Evolutionary conservation across 2,797 vertebrate species (phyloP).

Genomic region (Notoglanidium macrostoma): DNA sequence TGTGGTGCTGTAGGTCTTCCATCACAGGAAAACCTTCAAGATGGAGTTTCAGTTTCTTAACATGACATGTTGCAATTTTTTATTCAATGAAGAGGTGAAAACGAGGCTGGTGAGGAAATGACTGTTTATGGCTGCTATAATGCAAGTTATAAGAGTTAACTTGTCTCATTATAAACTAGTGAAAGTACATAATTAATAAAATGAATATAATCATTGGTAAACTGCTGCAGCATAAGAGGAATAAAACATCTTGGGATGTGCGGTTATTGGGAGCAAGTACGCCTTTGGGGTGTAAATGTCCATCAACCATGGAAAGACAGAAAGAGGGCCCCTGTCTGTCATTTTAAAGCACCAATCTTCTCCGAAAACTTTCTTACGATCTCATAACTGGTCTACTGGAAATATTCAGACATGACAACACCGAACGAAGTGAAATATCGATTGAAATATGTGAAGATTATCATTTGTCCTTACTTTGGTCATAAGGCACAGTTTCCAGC

Average conservation of each 20-base stretch:
- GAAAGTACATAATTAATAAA: neutral
- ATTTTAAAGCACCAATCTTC: neutral
- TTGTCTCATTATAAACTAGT: neutral
- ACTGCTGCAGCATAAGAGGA: neutral
- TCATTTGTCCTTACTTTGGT: slow-evolving; percentile 75
- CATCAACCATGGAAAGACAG: neutral
- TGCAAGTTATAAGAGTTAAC: neutral
- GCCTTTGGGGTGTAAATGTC: neutral
- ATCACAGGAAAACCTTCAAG: neutral
- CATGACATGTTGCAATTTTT: neutral
- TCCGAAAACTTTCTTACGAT: neutral
- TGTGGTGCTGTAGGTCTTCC: neutral
- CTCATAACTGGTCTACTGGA: neutral
- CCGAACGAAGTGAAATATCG: neutral
- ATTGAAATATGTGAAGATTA: neutral
- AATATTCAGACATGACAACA: neutral
- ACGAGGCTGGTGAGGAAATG: neutral
- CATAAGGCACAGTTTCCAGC: slow-evolving; percentile 83
- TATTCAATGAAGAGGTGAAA: neutral
- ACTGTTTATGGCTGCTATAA: neutral
- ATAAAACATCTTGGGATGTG: neutral
- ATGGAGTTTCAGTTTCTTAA: neutral
- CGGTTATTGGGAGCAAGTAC: neutral
- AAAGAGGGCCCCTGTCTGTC: neutral
- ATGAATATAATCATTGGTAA: neutral